Conservation (phyloP, 2,888 invertebrate species). For the Eustalomyia histrio region DNA sequence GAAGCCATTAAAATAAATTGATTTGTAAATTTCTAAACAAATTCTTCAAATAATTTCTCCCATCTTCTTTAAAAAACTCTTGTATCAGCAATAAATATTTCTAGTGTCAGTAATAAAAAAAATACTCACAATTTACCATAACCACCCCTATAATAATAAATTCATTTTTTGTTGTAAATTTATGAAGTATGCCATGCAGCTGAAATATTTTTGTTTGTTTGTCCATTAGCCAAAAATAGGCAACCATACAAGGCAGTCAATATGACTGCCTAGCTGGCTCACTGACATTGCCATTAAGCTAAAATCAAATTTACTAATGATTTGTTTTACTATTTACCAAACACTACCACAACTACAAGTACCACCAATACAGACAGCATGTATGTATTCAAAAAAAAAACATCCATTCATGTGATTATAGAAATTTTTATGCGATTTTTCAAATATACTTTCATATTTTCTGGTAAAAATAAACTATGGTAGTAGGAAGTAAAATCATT, state of each 20-base stretch:
- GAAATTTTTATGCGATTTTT: slow-evolving; percentile 50
- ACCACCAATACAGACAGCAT: neutral
- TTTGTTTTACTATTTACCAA: slow-evolving; percentile 36
- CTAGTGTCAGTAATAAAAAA: neutral
- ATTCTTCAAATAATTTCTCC: no score
- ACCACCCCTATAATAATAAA: slow-evolving; percentile 20
- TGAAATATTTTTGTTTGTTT: slow-evolving; percentile 36
- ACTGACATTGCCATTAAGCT: slow-evolving; percentile 33
- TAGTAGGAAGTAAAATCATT: neutral
- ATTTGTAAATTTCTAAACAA: no score
- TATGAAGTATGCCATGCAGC: slow-evolving; percentile 19
- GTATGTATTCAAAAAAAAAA: slow-evolving; percentile 18
- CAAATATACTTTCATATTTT: slow-evolving; percentile 41
- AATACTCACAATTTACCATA: slow-evolving; percentile 38
- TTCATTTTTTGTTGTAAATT: slow-evolving; percentile 15
- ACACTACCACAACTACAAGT: neutral
- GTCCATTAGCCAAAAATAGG: slow-evolving; percentile 33
- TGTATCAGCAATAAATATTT: no score
- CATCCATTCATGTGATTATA: slow-evolving; percentile 47
- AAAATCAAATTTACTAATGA: slow-evolving; percentile 55
- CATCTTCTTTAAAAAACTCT: no score
- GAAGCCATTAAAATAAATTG: no score
- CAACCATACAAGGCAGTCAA: neutral
- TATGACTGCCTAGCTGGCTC: neutral
- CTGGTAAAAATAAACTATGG: slow-evolving; percentile 24